These are phyloP conservation scores for Coturnix japonica DNA, from an alignment of 2,113 vertebrate species.

Conservation along the genomic window DNA sequence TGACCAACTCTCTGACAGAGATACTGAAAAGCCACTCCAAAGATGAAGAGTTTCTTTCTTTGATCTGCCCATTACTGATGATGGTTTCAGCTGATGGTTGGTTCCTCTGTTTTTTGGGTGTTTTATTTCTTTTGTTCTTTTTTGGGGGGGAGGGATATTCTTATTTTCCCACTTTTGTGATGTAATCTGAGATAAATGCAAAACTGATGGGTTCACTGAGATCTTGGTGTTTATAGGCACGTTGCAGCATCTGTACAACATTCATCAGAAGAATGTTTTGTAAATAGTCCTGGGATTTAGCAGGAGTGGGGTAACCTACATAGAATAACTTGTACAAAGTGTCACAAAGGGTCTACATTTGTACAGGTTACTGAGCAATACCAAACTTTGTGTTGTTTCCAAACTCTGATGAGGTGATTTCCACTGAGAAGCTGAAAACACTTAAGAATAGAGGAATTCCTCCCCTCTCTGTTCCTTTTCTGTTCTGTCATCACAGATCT, in stretches of 20 bases:
- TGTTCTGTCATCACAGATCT: neutral
- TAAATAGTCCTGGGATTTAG: neutral
- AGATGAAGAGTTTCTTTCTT: constrained; percentile 29
- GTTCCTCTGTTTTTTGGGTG: neutral
- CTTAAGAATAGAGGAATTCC: neutral
- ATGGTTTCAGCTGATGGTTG: constrained; percentile 72
- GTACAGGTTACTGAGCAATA: neutral
- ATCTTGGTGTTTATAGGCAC: neutral
- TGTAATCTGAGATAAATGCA: neutral
- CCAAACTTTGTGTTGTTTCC: neutral
- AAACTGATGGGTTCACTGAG: neutral
- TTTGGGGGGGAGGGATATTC: neutral
- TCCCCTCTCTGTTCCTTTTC: neutral
- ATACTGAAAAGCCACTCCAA: neutral
- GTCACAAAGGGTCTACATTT: neutral
- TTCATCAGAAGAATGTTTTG: neutral
- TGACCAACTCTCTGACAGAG: constrained; percentile 46
- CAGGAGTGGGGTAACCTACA: neutral
- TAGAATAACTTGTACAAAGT: neutral
- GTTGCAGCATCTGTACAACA: neutral
- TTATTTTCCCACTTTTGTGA: neutral
- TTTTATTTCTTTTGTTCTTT: too few relatives aligned
- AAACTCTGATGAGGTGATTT: neutral
- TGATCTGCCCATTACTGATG: constrained; percentile 64
- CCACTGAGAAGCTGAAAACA: neutral